Conservation (phyloP, 1,140 invertebrate genomes). For the Drosophila virilis region DNA sequence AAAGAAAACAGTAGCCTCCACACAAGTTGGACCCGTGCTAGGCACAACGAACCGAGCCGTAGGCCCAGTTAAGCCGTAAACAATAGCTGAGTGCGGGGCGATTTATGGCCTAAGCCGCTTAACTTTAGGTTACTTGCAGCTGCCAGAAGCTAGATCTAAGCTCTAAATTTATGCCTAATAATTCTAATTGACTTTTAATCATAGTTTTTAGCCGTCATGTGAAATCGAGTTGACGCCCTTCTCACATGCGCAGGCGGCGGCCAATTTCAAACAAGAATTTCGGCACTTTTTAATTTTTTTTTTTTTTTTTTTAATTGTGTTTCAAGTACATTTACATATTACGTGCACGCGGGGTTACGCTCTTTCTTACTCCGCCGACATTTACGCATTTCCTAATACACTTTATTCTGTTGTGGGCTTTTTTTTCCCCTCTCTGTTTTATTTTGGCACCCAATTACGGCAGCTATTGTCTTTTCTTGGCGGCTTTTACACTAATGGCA, state of each 20-base stretch:
- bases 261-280: constrained; percentile 39
- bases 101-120: constrained; percentile 46
- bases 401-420: not conserved
- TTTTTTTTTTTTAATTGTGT: constrained; percentile 4
- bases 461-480: constrained; percentile 11
- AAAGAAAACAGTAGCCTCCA: constrained; percentile 34
- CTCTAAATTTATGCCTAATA: constrained; percentile 46
- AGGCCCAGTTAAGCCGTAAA: constrained; percentile 51
- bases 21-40: constrained; percentile 2
- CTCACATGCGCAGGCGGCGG: constrained; percentile 27
- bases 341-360: not conserved
- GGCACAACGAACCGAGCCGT: constrained; percentile 4
- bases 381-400: constrained; percentile 15
- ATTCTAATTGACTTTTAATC: constrained; percentile 56
- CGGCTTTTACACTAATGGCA: constrained; percentile 40
- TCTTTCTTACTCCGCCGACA: not conserved
- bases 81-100: constrained; percentile 32
- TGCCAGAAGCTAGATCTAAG: not conserved
- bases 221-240: constrained; percentile 23
- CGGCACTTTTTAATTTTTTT: constrained; percentile 1
- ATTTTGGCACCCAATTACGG: constrained; percentile 52
- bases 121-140: constrained; percentile 6
- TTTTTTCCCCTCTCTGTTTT: constrained; percentile 3
- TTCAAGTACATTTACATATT: constrained; percentile 40
- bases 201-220: constrained; percentile 15